Percentiles rank a stretch among this genome's conserved stretches.
These are phyloP conservation scores for Garra rufa DNA, from an alignment of 2,113 vertebrate genomes.

Conservation along the genomic window DNA sequence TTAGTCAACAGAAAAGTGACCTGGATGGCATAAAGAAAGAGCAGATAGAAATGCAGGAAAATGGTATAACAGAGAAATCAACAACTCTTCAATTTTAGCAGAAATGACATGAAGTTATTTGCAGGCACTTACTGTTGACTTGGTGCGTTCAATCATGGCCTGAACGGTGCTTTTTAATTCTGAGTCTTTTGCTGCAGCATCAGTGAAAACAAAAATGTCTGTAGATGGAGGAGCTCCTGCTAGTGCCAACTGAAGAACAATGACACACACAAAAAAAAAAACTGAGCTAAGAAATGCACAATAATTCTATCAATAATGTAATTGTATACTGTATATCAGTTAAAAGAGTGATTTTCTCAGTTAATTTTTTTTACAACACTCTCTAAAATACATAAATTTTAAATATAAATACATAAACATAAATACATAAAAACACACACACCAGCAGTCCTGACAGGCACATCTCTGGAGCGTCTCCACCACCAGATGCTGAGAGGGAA, in stretches of 20 bases:
- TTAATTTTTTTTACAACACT: too few relatives aligned
- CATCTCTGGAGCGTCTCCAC: neutral
- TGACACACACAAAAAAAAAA: neutral
- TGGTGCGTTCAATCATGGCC: slow-evolving; percentile 64
- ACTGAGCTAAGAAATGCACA: neutral
- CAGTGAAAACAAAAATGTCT: slow-evolving; percentile 75
- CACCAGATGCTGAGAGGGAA: neutral
- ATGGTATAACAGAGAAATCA: neutral
- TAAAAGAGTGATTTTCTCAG: neutral
- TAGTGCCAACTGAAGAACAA: slow-evolving; percentile 65
- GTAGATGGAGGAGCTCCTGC: slow-evolving; percentile 56
- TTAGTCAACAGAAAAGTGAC: neutral
- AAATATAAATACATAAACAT: too few relatives aligned
- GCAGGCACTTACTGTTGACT: slow-evolving; percentile 58
- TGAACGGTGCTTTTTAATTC: slow-evolving; percentile 60
- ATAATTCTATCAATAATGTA: neutral
- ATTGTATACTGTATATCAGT: neutral
- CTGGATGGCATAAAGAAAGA: neutral
- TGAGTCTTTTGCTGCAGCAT: slow-evolving; percentile 66
- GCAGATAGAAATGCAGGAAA: neutral
- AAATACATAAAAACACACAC: too few relatives aligned
- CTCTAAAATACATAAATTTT: too few relatives aligned
- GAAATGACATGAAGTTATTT: neutral
- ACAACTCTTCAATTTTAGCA: neutral
- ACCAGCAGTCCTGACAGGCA: slow-evolving; percentile 40